A percentile compares a stretch with the other conserved stretches of the same genome.
phyloP scores from a whole-genome alignment of 2,113 vertebrate species.

The Thalassarche chlororhynchos region DNA sequence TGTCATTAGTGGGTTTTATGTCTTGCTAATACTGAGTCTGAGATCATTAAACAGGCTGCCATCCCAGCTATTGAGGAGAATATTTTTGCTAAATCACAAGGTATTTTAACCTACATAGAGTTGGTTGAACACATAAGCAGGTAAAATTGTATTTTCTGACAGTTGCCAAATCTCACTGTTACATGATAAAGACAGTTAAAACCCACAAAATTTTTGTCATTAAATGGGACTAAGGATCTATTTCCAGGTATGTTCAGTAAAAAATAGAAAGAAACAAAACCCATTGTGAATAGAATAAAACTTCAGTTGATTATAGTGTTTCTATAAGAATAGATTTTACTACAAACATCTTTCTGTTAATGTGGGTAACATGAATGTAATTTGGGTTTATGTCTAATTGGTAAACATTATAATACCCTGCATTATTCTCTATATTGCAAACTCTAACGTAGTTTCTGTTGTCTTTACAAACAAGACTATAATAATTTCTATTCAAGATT shows the following conservation, averaged over 20 bases:
- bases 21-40: neutral
- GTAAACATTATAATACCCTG: neutral
- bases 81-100: neutral
- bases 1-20: neutral
- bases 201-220: neutral
- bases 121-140: neutral
- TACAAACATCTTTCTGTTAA: neutral
- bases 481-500: neutral
- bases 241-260: neutral
- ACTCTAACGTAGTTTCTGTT: neutral
- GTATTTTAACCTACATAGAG: neutral
- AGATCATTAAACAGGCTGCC: neutral
- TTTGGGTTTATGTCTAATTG: neutral
- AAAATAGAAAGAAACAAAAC: neutral
- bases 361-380: neutral
- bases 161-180: neutral
- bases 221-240: neutral
- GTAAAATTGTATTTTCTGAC: neutral
- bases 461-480: neutral
- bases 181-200: neutral
- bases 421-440: neutral
- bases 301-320: neutral
- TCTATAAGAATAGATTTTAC: neutral
- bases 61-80: neutral
- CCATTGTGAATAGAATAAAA: neutral